Evolutionary conservation across 2,888 invertebrate species (phyloP).

Genomic region (Hemicrepidius hirtus): DNA sequence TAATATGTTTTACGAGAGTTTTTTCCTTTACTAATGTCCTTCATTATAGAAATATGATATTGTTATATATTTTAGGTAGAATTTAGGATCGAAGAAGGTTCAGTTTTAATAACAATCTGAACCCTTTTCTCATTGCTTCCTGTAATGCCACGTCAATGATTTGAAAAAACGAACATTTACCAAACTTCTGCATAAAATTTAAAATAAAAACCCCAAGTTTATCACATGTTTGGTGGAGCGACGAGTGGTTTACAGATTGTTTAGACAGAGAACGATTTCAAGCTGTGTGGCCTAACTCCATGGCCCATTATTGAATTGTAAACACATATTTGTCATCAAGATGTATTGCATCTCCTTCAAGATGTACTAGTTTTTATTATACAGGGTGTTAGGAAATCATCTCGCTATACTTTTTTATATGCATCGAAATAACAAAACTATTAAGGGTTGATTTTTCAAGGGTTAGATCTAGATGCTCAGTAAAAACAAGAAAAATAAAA

Average conservation of each 20-base stretch:
- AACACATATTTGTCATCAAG: slow-evolving; percentile 58
- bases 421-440: too few relatives aligned
- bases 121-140: not conserved
- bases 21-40: not conserved
- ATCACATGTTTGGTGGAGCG: slow-evolving; percentile 65
- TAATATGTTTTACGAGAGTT: not conserved
- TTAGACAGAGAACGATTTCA: slow-evolving; percentile 64
- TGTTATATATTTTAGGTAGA: too few relatives aligned
- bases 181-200: slow-evolving; percentile 16
- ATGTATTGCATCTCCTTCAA: slow-evolving; percentile 48
- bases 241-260: slow-evolving; percentile 69
- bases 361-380: slow-evolving; percentile 1
- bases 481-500: too few relatives aligned
- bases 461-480: too few relatives aligned
- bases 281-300: slow-evolving; percentile 64
- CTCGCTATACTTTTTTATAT: too few relatives aligned
- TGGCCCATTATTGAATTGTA: slow-evolving; percentile 58
- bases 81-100: too few relatives aligned
- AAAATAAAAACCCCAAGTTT: slow-evolving; percentile 55
- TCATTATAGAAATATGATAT: not conserved
- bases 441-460: too few relatives aligned
- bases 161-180: not conserved
- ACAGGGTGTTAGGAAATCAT: too few relatives aligned
- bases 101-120: too few relatives aligned
- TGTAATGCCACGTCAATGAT: not conserved